Evolutionary conservation across 2,888 invertebrate genomes (phyloP), one percentile per base, ranked within the genome.

Genomic region (Cactoblastis cactorum): DNA sequence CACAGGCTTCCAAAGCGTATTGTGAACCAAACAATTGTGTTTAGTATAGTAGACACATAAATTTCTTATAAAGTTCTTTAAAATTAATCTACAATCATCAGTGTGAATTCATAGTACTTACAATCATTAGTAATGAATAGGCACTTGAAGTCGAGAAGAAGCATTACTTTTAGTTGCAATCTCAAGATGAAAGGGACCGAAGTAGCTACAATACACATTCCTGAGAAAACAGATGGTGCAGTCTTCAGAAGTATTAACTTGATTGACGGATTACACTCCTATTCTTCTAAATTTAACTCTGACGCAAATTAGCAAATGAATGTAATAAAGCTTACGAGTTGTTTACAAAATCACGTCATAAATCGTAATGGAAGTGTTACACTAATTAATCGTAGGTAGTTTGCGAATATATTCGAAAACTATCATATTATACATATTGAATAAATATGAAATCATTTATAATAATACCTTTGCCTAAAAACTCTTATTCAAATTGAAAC

Each of bases 271-370:
- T 70, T 61, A 61, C 57, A 52, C 55, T 59, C 65, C 67, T 71
- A 69, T 53, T 67, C 41, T 43, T 59, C 71, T 69, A 71, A 67
- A 77, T 74, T 66, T 75, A 70, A 62, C 61, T 61, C 59, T 83
- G 80, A 82, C 80, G 79, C 75, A 73, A 65, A 63, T 58, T 57
- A 62, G 56, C 62, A 50, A 59, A 62, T 64, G 56, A 61, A 61
- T 53, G 52, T 51, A 56, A 59, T 60, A 53, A 62, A 62, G 60
- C 58, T 53, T 56, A 61, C 56, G 57, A 52, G 58, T 55, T 62
- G 53, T 59, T 52, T 61, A 61, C 54, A 47, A 50, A 45, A 54
- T 62, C 57, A 54, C 62, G 53, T 63, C 57, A 58, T 54, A 53
- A 52, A 45, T 50, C 53, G 32, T 46, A 39, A 1, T 15, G 17